Percentiles rank a stretch among this genome's conserved stretches.
Conservation (phyloP, 2,113 vertebrate species). For the Jacana jacana region DNA sequence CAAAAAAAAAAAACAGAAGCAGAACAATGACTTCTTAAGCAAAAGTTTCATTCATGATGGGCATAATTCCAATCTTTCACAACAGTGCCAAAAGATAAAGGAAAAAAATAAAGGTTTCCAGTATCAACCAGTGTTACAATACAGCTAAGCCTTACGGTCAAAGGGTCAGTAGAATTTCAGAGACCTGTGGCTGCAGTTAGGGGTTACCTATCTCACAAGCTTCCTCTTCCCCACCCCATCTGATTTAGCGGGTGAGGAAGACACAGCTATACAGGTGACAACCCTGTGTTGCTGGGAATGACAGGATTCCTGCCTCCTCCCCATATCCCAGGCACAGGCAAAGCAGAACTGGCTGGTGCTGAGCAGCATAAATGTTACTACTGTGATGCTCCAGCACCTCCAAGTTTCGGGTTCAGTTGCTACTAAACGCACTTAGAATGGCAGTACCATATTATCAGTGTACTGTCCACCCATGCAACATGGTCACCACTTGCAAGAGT, state of each 20-base stretch:
- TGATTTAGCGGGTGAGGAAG: rapidly evolving
- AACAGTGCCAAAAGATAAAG: background rate
- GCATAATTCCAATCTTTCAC: background rate
- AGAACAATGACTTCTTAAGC: background rate
- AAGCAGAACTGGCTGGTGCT: background rate
- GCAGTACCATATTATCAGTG: background rate
- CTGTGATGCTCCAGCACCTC: background rate
- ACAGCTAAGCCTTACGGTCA: background rate
- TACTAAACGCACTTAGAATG: background rate
- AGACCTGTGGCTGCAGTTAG: background rate
- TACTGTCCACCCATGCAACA: background rate
- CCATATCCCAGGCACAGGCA: background rate
- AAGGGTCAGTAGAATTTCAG: background rate
- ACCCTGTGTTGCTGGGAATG: rapidly evolving
- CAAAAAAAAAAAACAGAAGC: constrained; percentile 21
- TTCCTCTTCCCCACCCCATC: background rate
- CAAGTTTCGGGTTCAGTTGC: background rate
- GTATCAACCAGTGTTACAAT: background rate
- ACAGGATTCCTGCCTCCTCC: background rate
- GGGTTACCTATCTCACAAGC: background rate
- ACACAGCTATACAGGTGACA: background rate
- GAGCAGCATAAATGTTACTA: background rate
- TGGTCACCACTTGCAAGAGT: rapidly evolving
- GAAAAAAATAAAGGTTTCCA: background rate
- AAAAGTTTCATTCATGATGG: background rate